Percentiles rank a stretch among this genome's conserved stretches.
phyloP scores from a whole-genome alignment of 2,113 vertebrate species.

The Crotalus helleri region DNA sequence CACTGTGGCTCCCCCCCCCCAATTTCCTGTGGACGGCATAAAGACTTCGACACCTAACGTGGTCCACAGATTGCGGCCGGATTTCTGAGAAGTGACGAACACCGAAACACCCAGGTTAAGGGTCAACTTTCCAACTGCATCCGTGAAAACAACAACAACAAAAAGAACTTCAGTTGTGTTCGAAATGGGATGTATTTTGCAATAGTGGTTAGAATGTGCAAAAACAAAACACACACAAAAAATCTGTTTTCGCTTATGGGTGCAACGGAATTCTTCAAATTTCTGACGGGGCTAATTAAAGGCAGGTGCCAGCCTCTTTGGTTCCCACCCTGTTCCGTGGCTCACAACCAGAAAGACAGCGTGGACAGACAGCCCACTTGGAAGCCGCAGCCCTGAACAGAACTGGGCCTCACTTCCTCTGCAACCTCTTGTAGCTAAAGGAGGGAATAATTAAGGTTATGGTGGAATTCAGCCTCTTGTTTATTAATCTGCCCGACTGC shows the following conservation, averaged over 20 bases:
- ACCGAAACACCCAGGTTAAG: neutral
- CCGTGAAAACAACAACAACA: neutral
- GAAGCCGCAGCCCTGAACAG: neutral
- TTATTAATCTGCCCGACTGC: neutral
- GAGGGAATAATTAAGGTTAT: neutral
- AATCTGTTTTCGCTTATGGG: neutral
- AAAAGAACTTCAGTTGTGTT: neutral
- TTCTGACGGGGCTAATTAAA: neutral
- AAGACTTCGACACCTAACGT: neutral
- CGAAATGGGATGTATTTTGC: neutral
- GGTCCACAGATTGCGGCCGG: neutral
- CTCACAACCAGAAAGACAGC: neutral
- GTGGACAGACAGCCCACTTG: neutral
- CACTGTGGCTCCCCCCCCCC: neutral
- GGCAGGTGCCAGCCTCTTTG: neutral
- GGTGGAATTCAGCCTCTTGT: neutral
- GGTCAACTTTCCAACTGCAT: neutral
- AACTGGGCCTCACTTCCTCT: neutral
- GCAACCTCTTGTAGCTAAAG: neutral
- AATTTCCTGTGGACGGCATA: neutral
- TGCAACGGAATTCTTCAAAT: neutral
- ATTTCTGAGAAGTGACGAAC: neutral
- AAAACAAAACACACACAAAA: neutral
- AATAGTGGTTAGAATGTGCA: neutral
- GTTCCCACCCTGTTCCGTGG: neutral